Evolutionary conservation across 1,140 invertebrate genomes (phyloP).

Genomic region (Drosophila saltans): DNA sequence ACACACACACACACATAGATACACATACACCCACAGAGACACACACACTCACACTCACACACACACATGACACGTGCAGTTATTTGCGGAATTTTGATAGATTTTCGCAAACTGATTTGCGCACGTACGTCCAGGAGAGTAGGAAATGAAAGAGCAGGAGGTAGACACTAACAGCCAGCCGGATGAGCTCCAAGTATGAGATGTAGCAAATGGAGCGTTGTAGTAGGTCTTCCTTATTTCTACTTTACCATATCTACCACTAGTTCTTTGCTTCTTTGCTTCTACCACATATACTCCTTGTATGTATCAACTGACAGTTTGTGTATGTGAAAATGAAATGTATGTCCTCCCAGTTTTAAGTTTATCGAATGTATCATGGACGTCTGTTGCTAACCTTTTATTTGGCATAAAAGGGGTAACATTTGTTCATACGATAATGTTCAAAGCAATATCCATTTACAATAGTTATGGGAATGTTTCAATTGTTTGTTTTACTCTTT

Average conservation of each 20-base stretch:
- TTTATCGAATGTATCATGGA: too few species aligned
- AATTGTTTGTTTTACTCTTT: too few species aligned
- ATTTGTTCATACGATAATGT: too few species aligned
- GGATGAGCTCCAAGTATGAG: not conserved
- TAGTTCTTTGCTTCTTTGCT: not conserved
- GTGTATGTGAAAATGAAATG: slow-evolving; percentile 48
- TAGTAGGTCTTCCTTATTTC: slow-evolving; percentile 28
- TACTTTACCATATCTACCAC: slow-evolving; percentile 11
- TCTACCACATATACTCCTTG: not conserved
- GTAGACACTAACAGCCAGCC: too few species aligned
- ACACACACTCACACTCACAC: slow-evolving; percentile 52
- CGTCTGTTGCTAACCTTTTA: too few species aligned
- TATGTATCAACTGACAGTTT: not conserved
- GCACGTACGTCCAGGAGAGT: slow-evolving; percentile 38
- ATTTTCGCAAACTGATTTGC: slow-evolving; percentile 68
- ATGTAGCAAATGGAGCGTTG: slow-evolving; percentile 61
- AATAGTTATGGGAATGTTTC: too few species aligned
- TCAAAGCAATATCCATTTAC: too few species aligned
- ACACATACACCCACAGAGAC: slow-evolving; percentile 29
- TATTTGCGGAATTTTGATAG: slow-evolving; percentile 80
- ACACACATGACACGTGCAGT: slow-evolving; percentile 60
- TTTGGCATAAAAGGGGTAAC: too few species aligned
- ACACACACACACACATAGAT: slow-evolving; percentile 37
- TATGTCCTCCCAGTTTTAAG: slow-evolving; percentile 23
- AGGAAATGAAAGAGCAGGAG: not conserved